Conservation (phyloP, 2,888 invertebrate genomes). For the Mythimna ferrago region DNA sequence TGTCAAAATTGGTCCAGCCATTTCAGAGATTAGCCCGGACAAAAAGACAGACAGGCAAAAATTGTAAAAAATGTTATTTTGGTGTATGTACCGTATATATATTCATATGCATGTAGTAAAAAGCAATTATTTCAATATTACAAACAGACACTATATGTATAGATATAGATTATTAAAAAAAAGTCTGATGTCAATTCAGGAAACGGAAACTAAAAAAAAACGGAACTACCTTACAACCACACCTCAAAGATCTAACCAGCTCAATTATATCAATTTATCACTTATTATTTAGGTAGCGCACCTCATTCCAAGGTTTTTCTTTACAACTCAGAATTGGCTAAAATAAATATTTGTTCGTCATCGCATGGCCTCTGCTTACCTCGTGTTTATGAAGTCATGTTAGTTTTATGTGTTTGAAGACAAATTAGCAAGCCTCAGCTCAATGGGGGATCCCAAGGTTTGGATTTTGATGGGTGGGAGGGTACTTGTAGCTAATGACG, state of each 20-base stretch:
- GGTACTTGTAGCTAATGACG: neutral
- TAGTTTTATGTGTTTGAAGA: slow-evolving; percentile 37
- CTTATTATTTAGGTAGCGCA: neutral
- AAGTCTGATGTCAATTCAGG: neutral
- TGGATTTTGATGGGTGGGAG: neutral
- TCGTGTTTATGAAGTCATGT: slow-evolving; percentile 25
- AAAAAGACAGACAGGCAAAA: too few relatives aligned
- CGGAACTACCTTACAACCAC: slow-evolving; percentile 36
- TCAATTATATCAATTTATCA: slow-evolving; percentile 38
- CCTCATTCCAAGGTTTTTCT: slow-evolving; percentile 28
- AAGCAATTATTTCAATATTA: too few relatives aligned
- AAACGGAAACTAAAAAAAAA: neutral
- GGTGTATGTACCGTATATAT: too few relatives aligned
- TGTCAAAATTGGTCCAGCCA: too few relatives aligned
- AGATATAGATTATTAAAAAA: too few relatives aligned
- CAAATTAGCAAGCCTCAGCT: slow-evolving; percentile 32
- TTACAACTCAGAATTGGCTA: slow-evolving; percentile 7
- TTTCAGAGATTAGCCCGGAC: too few relatives aligned
- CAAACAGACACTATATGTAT: too few relatives aligned
- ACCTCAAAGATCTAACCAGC: slow-evolving; percentile 24
- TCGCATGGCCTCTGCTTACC: slow-evolving; percentile 29
- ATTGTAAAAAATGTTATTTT: too few relatives aligned
- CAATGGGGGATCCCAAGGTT: neutral
- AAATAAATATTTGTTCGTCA: slow-evolving; percentile 25
- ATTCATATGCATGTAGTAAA: too few relatives aligned